A percentile compares a stretch with the other conserved stretches of the same genome.
Evolutionary conservation across 1,140 invertebrate species (phyloP).

Genomic region (Drosophila malerkotliana): DNA sequence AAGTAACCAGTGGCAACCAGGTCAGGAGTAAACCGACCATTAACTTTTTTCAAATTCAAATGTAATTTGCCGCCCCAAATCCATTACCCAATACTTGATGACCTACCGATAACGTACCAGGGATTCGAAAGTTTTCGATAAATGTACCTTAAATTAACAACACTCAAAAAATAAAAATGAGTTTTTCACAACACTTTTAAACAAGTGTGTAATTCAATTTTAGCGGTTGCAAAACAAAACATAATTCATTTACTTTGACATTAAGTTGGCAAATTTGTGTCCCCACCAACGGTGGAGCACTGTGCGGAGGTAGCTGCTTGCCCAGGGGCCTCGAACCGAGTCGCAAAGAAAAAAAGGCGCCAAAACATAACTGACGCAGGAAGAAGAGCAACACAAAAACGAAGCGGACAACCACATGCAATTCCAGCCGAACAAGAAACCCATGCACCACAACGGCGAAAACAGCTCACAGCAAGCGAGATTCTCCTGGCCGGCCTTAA

Average conservation of each 20-base stretch:
- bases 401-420: constrained; percentile 25
- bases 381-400: constrained; percentile 9
- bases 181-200: too few relatives aligned
- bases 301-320: not conserved
- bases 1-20: too few relatives aligned
- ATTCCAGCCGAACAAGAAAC: constrained; percentile 12
- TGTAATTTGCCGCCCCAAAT: too few relatives aligned
- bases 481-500: constrained; percentile 60
- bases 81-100: too few relatives aligned
- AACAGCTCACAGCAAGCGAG: constrained; percentile 20
- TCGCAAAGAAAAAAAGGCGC: constrained; percentile 44
- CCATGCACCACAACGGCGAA: constrained; percentile 45
- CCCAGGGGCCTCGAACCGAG: not conserved
- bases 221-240: constrained; percentile 21
- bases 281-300: not conserved
- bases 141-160: too few relatives aligned
- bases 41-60: too few relatives aligned
- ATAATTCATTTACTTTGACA: constrained; percentile 20
- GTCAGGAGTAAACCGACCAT: too few relatives aligned
- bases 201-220: constrained; percentile 57
- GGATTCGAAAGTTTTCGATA: too few relatives aligned
- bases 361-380: constrained; percentile 38
- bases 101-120: too few relatives aligned
- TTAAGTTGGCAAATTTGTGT: not conserved
- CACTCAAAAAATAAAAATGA: too few relatives aligned